Conservation (phyloP, 2,888 invertebrate species). For the Calameuta filiformis region DNA sequence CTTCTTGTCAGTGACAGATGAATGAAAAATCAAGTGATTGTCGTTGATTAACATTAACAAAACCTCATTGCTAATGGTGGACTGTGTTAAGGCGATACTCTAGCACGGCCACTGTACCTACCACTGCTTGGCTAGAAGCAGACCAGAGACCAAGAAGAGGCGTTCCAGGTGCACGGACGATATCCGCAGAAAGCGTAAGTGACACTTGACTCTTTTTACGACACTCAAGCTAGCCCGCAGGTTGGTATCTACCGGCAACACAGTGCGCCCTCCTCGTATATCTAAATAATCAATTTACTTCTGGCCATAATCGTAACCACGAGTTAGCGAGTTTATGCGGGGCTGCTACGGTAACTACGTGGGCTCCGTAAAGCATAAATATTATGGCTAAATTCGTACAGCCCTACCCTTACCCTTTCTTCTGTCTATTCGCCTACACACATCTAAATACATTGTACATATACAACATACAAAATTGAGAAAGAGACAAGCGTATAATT, state of each 20-base stretch:
- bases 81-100: not conserved
- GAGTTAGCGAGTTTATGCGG: slow-evolving; percentile 58
- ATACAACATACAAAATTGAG: not conserved
- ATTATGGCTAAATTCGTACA: slow-evolving; percentile 46
- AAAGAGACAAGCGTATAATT: not conserved
- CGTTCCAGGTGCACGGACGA: not conserved
- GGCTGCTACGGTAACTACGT: slow-evolving; percentile 47
- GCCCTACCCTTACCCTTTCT: slow-evolving; percentile 27
- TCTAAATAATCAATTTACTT: slow-evolving; percentile 63
- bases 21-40: not conserved
- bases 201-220: slow-evolving; percentile 60
- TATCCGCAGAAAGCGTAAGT: slow-evolving; percentile 45
- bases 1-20: not conserved
- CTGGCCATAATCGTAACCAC: slow-evolving; percentile 63
- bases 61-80: not conserved
- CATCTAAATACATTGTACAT: not conserved
- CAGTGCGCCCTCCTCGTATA: slow-evolving; percentile 46
- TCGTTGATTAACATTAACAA: not conserved
- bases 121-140: not conserved
- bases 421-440: slow-evolving; percentile 3
- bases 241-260: slow-evolving; percentile 9
- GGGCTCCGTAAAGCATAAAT: slow-evolving; percentile 50
- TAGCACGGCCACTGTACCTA: not conserved
- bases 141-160: not conserved
- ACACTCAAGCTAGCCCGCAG: slow-evolving; percentile 50